Base-by-base conservation (phyloP, 92 coral and sea anemone genomes). In the Heteractis magnifica region DNA sequence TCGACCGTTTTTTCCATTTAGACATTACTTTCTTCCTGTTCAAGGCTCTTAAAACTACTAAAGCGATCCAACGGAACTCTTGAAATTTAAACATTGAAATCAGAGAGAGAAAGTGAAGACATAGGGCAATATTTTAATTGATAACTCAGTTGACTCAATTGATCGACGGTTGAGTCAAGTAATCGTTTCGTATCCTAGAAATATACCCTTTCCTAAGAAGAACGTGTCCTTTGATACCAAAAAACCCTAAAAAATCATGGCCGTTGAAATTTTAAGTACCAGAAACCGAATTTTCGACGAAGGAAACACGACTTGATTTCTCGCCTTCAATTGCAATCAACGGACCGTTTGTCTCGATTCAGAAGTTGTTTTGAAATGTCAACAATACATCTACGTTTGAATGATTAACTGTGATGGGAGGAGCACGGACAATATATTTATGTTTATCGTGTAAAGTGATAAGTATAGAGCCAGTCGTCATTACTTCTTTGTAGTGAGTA, bases 101-200 rank as follows among this genome's bases (percentile, higher is more conserved):
- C 56, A 65, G 52, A 79, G 76, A 51, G 72, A 79, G 59, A 65
- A 70, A 65, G 87, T 55, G 81, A 76, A 65, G 62, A 64, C 74
- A 18, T 65, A 11, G 19, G 62, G 62, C 88, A 85, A 85, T 85
- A 84, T 84, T 8, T 64, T 84, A 84, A 84, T 84, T 84, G 87
- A 77, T 71, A 73, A 71, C 60, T 81, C 58, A 52, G 51, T 84
- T 84, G 64, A 83, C 68, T 76, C 81, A 84, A 84, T 84, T 84
- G 87, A 76, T 75, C 76, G 81, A 55, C 72, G 62, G 84, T 81
- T 87, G 89, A 90, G 86, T 58, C 75, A 76, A 83, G 87, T 90
- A 88, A 93, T 90, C 82, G 92, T 80, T 62, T 56, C 82, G 92
- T 90, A 84, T 79, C 93, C 91, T 71, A 92, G 96, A 84, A 92